Base-by-base conservation (phyloP, 2,888 invertebrate species). In the Conistra vaccinii region DNA sequence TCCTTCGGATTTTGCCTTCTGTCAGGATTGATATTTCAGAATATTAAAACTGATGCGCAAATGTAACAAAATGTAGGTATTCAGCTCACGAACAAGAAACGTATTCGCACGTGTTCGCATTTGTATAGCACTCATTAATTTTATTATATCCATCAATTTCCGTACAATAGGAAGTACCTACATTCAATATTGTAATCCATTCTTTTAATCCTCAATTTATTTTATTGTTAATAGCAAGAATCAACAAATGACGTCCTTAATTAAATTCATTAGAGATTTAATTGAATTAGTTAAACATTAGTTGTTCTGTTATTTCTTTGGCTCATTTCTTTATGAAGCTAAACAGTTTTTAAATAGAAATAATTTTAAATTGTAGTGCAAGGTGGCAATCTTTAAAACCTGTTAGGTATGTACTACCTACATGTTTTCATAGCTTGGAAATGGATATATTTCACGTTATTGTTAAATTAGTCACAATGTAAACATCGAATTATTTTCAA, bases 141-240 rank as follows among this genome's bases (percentile, higher is more conserved):
- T 42, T 73, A 80, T 70, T 68, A 73, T 57, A 53, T 63, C n/a
- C n/a, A 53, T 60, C 53, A 35, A 72, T 72, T 67, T 62, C 69
- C 55, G 58, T 39, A 75, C 68, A 73, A 69, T 66, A 62, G n/a
- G 51, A 69, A 65, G 69, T 68, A 68, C 51, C 51, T 51, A 51
- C 60, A 58, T 57, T n/a, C 32, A 0, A 65, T 60, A 57, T 57
- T 55, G 4, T 69, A 66, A 70, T 62, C 42, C 48, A 29, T 26
- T 69, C 0, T 14, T 32, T 61, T 45, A 74, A 83, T 76, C 35
- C 74, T 84, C 81, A 17, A n/a, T 39, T 57, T 61, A 61, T 57
- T 68, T 72, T 32, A 60, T 77, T 68, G 32, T 23, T 68, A 2
- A 5, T 17, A 60, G 35, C 6, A 32, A 53, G 23, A 14, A 60